phyloP scores from a whole-genome alignment of 2,113 vertebrate genomes.

The Proteles cristata region DNA sequence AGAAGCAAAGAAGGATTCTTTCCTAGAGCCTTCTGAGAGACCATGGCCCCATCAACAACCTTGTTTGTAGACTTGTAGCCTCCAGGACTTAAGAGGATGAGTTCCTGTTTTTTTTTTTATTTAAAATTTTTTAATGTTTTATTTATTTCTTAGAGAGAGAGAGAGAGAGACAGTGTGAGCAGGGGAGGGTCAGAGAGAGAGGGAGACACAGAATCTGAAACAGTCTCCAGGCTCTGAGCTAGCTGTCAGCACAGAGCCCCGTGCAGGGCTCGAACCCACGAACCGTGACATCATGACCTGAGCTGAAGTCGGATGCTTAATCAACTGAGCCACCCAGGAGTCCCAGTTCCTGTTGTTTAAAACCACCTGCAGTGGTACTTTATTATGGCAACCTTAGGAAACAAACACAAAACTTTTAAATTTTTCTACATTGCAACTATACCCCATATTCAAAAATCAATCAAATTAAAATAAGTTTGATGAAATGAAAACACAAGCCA shows the following conservation, averaged over 20 bases:
- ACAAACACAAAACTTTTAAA: neutral
- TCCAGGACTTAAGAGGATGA: neutral
- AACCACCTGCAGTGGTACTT: neutral
- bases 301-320: too few species aligned
- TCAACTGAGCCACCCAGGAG: too few species aligned
- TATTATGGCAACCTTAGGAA: neutral
- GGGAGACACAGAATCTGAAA: too few species aligned
- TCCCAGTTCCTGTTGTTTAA: neutral
- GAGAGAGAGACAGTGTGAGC: too few species aligned
- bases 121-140: too few species aligned
- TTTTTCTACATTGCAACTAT: neutral
- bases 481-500: constrained; percentile 44
- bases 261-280: too few species aligned
- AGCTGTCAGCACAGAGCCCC: too few species aligned
- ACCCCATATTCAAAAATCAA: constrained; percentile 6
- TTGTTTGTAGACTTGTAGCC: neutral
- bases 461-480: constrained; percentile 19
- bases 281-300: too few species aligned
- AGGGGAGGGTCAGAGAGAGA: too few species aligned
- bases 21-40: neutral
- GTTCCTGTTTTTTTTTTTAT: neutral
- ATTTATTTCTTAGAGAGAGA: too few species aligned
- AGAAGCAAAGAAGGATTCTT: neutral
- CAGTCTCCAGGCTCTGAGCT: too few species aligned
- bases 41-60: neutral